Conservation (phyloP, 2,113 vertebrate genomes). For the Callionymus lyra region DNA sequence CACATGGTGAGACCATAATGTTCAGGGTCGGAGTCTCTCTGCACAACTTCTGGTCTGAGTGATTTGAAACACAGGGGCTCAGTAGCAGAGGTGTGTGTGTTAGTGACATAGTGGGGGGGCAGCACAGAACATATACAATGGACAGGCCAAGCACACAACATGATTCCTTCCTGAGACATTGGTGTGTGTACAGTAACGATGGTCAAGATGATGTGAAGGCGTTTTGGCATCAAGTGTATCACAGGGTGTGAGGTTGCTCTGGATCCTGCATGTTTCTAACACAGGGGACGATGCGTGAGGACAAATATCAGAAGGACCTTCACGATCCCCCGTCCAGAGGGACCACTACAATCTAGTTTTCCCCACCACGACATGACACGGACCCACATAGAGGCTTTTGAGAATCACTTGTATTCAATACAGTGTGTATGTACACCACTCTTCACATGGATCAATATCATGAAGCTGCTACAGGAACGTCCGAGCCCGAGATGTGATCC, state of each 20-base stretch:
- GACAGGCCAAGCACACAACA: constrained; percentile 60
- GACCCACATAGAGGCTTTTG: constrained; percentile 27
- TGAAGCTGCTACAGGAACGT: constrained; percentile 5
- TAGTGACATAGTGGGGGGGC: constrained; percentile 28
- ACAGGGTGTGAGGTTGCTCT: constrained; percentile 47
- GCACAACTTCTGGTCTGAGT: constrained; percentile 37
- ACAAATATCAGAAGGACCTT: constrained; percentile 40
- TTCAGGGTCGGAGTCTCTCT: constrained; percentile 35
- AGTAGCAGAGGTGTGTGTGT: constrained; percentile 51
- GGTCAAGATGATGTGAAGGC: constrained; percentile 52
- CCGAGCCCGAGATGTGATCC: constrained; percentile 16
- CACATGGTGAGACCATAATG: constrained; percentile 26
- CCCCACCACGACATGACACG: constrained; percentile 16
- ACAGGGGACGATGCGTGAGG: constrained; percentile 28
- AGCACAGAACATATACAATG: constrained; percentile 51
- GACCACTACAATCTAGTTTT: constrained; percentile 23
- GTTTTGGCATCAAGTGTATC: constrained; percentile 56
- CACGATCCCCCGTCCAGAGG: constrained; percentile 28
- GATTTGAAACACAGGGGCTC: constrained; percentile 46
- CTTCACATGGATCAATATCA: constrained; percentile 43
- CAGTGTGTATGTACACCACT: constrained; percentile 48
- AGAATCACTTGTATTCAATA: constrained; percentile 39
- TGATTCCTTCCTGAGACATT: constrained; percentile 70
- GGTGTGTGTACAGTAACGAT: constrained; percentile 57
- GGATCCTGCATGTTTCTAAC: constrained; percentile 22